phyloP scores from a whole-genome alignment of 2,888 invertebrate genomes.

The Spisula subtruncata region DNA sequence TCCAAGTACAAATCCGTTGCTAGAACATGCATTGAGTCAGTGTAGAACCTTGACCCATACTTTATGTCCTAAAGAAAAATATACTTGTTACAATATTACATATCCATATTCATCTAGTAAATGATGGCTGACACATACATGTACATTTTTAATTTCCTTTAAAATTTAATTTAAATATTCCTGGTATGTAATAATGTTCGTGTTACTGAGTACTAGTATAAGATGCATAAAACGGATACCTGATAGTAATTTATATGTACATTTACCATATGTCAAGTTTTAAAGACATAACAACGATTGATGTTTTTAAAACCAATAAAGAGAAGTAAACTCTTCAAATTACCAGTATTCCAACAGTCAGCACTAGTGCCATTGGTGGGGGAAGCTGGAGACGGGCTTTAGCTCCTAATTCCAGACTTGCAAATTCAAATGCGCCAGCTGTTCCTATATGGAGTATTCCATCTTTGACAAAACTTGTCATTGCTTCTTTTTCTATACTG shows the following conservation, averaged over 20 bases:
- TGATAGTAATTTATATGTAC: too few species aligned
- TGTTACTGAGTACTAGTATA: too few species aligned
- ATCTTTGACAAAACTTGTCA: constrained; percentile 73
- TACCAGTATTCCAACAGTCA: constrained; percentile 80
- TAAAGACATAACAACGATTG: too few species aligned
- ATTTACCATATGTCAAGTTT: too few species aligned
- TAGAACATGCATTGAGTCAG: constrained; percentile 75
- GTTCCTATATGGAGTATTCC: constrained; percentile 70
- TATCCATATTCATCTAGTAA: too few species aligned
- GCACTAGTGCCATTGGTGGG: constrained; percentile 75
- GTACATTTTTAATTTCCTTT: too few species aligned
- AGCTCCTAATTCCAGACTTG: constrained; percentile 78
- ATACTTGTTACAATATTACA: too few species aligned
- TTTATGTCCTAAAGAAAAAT: constrained; percentile 75
- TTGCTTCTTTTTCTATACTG: constrained; percentile 74
- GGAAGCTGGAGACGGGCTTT: constrained; percentile 75
- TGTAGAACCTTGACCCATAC: constrained; percentile 73
- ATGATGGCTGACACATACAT: too few species aligned
- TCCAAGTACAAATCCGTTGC: constrained; percentile 80
- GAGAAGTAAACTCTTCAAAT: background rate
- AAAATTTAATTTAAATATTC: too few species aligned
- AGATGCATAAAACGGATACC: too few species aligned
- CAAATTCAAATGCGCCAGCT: constrained; percentile 78
- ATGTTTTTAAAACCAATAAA: too few species aligned
- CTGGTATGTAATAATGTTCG: too few species aligned